Conservation (phyloP, 2,113 vertebrate genomes). For the Centropristis striata region DNA sequence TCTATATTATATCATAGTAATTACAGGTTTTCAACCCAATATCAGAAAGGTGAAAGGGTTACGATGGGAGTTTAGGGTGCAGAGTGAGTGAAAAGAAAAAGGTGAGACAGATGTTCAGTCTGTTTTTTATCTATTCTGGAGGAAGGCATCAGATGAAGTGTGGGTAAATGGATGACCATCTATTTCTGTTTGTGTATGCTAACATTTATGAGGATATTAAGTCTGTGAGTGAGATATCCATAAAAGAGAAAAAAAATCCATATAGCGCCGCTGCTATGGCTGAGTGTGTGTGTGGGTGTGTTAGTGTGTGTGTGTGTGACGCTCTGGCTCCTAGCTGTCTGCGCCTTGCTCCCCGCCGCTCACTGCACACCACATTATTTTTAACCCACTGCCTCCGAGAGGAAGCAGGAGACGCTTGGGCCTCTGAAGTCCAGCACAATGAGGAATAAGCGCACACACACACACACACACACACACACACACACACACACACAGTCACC, state of each 20-base stretch:
- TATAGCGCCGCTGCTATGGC: constrained; percentile 56
- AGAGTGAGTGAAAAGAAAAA: constrained; percentile 30
- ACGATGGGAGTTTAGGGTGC: not conserved
- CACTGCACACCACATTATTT: constrained; percentile 88
- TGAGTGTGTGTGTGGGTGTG: constrained; percentile 40
- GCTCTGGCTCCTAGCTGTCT: constrained; percentile 89
- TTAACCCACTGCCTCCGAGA: constrained; percentile 87
- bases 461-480: constrained; percentile 68
- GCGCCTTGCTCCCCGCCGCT: constrained; percentile 81
- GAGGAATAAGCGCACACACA: constrained; percentile 75
- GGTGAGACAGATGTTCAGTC: constrained; percentile 62
- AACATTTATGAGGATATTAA: constrained; percentile 81
- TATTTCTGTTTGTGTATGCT: constrained; percentile 81
- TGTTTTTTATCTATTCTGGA: constrained; percentile 65
- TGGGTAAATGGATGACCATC: constrained; percentile 71
- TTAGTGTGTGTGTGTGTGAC: constrained; percentile 62
- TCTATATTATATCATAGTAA: constrained; percentile 4
- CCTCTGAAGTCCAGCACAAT: constrained; percentile 87
- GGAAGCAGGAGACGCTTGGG: constrained; percentile 83
- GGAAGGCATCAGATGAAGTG: constrained; percentile 61
- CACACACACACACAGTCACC: constrained; percentile 71
- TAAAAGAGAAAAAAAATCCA: constrained; percentile 77
- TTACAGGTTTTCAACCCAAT: constrained; percentile 29
- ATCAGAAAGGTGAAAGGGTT: constrained; percentile 34
- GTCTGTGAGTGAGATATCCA: constrained; percentile 76